Evolutionary conservation across 2,888 invertebrate genomes (phyloP).

Genomic region (Lithophane ornitopus): DNA sequence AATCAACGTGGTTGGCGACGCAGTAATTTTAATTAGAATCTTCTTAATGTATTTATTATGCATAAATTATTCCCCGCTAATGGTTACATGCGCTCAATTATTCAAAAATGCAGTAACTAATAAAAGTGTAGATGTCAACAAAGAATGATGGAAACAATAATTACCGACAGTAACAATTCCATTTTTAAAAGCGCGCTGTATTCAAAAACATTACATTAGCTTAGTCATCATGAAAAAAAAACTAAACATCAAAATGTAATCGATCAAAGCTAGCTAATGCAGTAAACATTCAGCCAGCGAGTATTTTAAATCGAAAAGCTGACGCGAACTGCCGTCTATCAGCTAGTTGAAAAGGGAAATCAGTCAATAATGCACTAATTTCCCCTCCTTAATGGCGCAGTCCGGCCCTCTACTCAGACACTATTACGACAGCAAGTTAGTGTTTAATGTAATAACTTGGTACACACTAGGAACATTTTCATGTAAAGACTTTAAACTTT

Average conservation of each 20-base stretch:
- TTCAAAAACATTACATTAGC: constrained; percentile 60
- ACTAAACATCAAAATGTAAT: constrained; percentile 66
- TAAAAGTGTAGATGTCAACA: constrained; percentile 49
- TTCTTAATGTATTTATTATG: constrained; percentile 41
- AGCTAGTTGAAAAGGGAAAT: constrained; percentile 89
- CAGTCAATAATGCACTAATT: constrained; percentile 91
- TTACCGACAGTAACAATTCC: constrained; percentile 61
- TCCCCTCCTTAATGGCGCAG: constrained; percentile 89
- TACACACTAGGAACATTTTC: constrained; percentile 68
- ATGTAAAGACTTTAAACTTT: constrained; percentile 67
- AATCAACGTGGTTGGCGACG: constrained; percentile 31
- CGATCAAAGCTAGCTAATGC: constrained; percentile 78
- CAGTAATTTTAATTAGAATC: constrained; percentile 47
- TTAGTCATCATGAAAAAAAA: constrained; percentile 62
- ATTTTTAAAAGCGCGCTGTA: constrained; percentile 59
- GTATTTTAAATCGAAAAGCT: constrained; percentile 84
- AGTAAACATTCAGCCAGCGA: constrained; percentile 75
- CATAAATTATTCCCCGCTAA: constrained; percentile 46
- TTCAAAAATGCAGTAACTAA: constrained; percentile 32
- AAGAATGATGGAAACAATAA: constrained; percentile 51
- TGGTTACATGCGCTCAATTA: constrained; percentile 31
- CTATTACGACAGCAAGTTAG: constrained; percentile 82
- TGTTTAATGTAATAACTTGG: constrained; percentile 77
- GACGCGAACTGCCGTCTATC: constrained; percentile 81
- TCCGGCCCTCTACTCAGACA: constrained; percentile 78